Base-by-base conservation (phyloP, 2,113 vertebrate species). In the Hydrochoerus hydrochaeris region DNA sequence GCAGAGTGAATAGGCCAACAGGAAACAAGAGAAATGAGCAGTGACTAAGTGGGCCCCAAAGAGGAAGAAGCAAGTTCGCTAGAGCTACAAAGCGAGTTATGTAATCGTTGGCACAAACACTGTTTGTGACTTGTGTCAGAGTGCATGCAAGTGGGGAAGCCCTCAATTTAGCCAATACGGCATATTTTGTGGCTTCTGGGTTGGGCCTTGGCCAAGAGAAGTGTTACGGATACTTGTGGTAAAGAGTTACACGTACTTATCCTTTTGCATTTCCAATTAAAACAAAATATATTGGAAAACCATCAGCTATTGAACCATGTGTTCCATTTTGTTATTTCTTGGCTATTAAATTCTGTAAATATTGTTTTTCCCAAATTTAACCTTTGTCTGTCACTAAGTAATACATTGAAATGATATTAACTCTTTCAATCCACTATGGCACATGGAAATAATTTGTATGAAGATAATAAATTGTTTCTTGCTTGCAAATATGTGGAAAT, bases 101-200 rank as follows among this genome's bases (percentile, higher is more conserved):
- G 71, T 88, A 81, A 94, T 82, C 62, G 52, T 90, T 96, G 94
- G 96, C 95, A 90, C 46, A 35, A 28, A 32, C 52, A 65, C 41
- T 82, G 24, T 94, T 94, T 97, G 95, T 84, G 96, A 96, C 87
- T 96, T 97, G 54, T 87, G 77, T 93, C 95, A 95, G 77, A 69
- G 35, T 82, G 44, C 20, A 41, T 26, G 69, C 84, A 91, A 88
- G 69, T n/a, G 30, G 90, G 75, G 41, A 96, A 96, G 52, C 84
- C 95, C 92, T 60, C 41, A 57, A 20, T 77, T 96, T 94, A 95
- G 13, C 52, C 86, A 94, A 12, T 13, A 49, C 49, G 67, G 75
- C 44, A 90, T 90, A 88, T 38, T 95, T 93, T 90, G 87, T 96
- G 94, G 96, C 95, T 97, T 97, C 90, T 93, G 96, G 58, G 24